phyloP scores from a whole-genome alignment of 2,113 vertebrate genomes.

The Nipponia nippon region DNA sequence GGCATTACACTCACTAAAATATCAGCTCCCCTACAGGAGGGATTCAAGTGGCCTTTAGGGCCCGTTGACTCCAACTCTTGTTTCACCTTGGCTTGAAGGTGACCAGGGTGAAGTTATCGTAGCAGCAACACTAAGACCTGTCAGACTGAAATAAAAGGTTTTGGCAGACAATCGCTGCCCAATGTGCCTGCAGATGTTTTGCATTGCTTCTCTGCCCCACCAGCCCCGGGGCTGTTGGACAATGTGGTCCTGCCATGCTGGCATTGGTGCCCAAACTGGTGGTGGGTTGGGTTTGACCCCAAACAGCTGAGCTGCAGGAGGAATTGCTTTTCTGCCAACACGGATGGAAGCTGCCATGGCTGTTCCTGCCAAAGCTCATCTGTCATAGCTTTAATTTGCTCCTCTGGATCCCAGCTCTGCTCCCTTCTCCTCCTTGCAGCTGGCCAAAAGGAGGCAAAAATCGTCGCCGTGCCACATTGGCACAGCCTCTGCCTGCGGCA shows the following conservation, averaged over 20 bases:
- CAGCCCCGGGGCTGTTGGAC: rapidly evolving
- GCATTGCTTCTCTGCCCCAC: neutral
- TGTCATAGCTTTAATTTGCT: neutral
- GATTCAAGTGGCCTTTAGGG: neutral
- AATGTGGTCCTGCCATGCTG: neutral
- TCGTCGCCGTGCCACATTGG: rapidly evolving
- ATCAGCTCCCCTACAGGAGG: neutral
- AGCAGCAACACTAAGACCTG: neutral
- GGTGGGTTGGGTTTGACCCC: neutral
- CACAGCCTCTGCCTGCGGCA: neutral
- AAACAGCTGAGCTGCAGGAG: neutral
- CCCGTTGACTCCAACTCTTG: neutral
- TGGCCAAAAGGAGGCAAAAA: neutral
- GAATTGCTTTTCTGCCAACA: neutral
- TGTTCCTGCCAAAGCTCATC: neutral
- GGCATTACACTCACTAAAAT: neutral
- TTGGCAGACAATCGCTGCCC: neutral
- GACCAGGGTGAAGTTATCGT: neutral
- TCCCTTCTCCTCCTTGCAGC: neutral
- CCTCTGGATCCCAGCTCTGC: neutral
- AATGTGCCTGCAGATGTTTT: neutral
- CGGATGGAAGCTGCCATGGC: neutral
- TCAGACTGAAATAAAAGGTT: neutral
- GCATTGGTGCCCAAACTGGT: neutral
- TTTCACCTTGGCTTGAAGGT: neutral